These are phyloP conservation scores for Euzetes globulus DNA, from an alignment of 2,888 invertebrate species.

Conservation along the genomic window DNA sequence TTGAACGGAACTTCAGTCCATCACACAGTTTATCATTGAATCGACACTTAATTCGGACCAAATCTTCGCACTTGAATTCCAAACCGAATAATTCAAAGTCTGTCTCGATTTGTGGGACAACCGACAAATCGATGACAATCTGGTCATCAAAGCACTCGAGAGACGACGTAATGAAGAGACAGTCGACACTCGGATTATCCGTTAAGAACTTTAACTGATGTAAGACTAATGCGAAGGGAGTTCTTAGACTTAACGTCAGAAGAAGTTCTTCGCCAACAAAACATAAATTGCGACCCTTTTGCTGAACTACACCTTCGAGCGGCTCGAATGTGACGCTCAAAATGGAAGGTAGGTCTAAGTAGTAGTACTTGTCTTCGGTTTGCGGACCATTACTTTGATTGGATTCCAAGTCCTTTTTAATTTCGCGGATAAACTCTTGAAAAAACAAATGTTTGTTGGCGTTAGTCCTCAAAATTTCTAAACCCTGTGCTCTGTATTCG, in stretches of 20 bases:
- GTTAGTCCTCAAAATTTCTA: constrained; percentile 29
- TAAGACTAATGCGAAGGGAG: constrained; percentile 16
- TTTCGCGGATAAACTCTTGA: constrained; percentile 33
- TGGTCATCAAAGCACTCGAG: constrained; percentile 3
- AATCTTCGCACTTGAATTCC: constrained; percentile 21
- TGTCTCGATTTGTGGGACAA: neutral
- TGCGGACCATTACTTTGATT: neutral
- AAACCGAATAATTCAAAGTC: constrained; percentile 34
- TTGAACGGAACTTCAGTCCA: neutral
- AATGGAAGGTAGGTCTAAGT: constrained; percentile 30
- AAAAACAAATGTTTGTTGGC: constrained; percentile 34
- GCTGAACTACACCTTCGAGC: neutral
- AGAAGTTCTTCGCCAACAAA: constrained; percentile 27
- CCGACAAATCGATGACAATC: neutral
- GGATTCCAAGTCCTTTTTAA: constrained; percentile 29
- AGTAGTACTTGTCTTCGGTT: neutral
- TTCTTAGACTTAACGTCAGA: neutral
- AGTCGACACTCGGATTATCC: neutral
- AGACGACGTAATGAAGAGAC: neutral
- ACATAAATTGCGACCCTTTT: neutral
- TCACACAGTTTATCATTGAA: constrained; percentile 25
- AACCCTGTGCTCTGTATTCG: constrained; percentile 28
- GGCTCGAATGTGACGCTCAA: neutral
- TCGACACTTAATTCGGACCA: neutral
- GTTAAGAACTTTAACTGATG: constrained; percentile 7